These are phyloP conservation scores for Meles meles DNA, from an alignment of 2,113 vertebrate genomes.

Conservation along the genomic window DNA sequence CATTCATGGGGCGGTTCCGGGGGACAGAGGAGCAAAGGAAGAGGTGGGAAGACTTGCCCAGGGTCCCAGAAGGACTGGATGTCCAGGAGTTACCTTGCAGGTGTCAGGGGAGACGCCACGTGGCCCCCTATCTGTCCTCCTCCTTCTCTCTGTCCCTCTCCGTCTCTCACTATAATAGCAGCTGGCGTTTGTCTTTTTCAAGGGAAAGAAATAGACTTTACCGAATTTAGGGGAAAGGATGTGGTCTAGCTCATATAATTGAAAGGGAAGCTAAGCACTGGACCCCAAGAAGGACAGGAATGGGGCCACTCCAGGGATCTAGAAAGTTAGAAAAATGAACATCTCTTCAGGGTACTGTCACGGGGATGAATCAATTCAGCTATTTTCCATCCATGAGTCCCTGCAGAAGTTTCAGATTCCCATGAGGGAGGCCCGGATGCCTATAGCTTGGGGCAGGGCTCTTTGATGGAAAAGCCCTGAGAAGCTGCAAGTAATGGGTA, in stretches of 20 bases:
- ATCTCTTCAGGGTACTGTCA: not conserved
- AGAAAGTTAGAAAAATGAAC: not conserved
- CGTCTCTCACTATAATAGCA: not conserved
- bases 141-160: not conserved
- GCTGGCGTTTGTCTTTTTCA: not conserved
- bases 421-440: fast-evolving
- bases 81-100: not conserved
- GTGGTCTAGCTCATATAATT: not conserved
- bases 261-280: not conserved
- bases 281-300: not conserved
- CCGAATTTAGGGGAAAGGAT: not conserved
- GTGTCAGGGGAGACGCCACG: fast-evolving
- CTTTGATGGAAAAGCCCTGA: not conserved
- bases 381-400: not conserved
- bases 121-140: fast-evolving
- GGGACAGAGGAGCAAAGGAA: not conserved
- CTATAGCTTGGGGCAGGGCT: not conserved
- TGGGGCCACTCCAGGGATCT: not conserved
- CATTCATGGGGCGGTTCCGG: not conserved
- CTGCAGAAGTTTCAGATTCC: not conserved
- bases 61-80: not conserved
- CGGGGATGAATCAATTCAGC: not conserved
- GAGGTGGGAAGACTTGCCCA: not conserved
- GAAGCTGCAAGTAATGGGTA: not conserved
- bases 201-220: not conserved